These are phyloP conservation scores for Sylvicapra grimmia DNA, from an alignment of 2,113 vertebrate genomes.

Conservation along the genomic window DNA sequence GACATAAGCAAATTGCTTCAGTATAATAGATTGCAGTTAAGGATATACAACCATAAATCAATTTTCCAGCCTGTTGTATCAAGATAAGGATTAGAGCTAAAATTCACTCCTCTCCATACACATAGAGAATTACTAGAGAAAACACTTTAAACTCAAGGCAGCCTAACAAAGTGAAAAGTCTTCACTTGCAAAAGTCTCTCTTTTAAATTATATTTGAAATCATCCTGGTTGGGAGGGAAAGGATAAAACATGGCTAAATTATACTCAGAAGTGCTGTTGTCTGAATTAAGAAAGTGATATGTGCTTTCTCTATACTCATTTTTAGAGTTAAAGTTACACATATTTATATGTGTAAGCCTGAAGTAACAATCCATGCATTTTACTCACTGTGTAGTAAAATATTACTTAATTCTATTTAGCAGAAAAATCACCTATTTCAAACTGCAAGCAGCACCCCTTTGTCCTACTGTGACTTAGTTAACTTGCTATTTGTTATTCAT, in stretches of 20 bases:
- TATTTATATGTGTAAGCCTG: neutral
- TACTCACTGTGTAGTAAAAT: neutral
- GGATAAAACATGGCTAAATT: neutral
- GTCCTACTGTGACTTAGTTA: neutral
- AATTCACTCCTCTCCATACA: neutral
- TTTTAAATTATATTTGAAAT: neutral
- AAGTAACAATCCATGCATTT: neutral
- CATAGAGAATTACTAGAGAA: neutral
- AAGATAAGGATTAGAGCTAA: slow-evolving; percentile 5
- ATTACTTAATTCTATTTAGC: neutral
- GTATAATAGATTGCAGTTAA: neutral
- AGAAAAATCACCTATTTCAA: slow-evolving; percentile 14
- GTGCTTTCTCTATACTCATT: neutral
- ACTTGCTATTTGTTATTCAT: neutral
- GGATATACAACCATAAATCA: neutral
- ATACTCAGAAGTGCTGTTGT: neutral
- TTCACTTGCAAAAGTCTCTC: neutral
- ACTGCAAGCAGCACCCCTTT: neutral
- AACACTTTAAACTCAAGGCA: neutral
- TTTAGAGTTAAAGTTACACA: neutral
- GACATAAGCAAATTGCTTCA: neutral
- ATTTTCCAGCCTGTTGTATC: neutral
- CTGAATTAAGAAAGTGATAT: neutral
- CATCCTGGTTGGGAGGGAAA: neutral
- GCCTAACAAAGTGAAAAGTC: neutral